Percentiles rank a stretch among this genome's conserved stretches.
These are phyloP conservation scores for Drosophila paranaensis DNA, from an alignment of 2,888 invertebrate species.

Conservation along the genomic window DNA sequence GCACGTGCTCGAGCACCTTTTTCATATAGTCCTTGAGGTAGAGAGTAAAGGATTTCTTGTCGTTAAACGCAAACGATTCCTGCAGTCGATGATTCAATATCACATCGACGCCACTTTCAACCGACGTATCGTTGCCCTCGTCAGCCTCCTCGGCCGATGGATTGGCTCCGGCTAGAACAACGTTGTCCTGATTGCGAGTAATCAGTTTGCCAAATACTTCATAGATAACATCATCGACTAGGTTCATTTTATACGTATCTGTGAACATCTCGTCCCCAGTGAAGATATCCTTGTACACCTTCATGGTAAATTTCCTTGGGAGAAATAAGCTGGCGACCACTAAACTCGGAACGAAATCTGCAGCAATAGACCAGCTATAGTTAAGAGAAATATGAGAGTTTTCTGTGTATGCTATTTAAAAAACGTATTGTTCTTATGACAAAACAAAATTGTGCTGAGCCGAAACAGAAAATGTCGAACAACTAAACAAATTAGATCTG, in stretches of 20 bases:
- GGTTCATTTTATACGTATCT: conserved; percentile 96
- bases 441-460: background rate
- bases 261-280: conserved; percentile 99
- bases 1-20: conserved; percentile 93
- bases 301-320: conserved; percentile 87
- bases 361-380: background rate
- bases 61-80: conserved; percentile 93
- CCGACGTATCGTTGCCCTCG: conserved; percentile 91
- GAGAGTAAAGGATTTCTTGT: conserved; percentile 95
- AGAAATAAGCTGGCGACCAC: too few relatives aligned
- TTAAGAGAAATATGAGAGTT: background rate
- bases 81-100: conserved; percentile 95
- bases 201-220: conserved; percentile 96
- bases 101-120: conserved; percentile 95
- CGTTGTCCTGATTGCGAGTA: conserved; percentile 89
- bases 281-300: conserved; percentile 97
- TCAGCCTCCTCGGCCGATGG: conserved; percentile 95
- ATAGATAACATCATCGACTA: conserved; percentile 96
- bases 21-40: conserved; percentile 99
- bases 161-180: conserved; percentile 94
- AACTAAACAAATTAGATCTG: background rate
- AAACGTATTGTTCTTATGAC: background rate
- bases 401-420: background rate
- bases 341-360: background rate
- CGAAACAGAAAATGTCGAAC: background rate